Evolutionary conservation across 2,113 vertebrate species (phyloP).

Genomic region (Coracopsis vasa): DNA sequence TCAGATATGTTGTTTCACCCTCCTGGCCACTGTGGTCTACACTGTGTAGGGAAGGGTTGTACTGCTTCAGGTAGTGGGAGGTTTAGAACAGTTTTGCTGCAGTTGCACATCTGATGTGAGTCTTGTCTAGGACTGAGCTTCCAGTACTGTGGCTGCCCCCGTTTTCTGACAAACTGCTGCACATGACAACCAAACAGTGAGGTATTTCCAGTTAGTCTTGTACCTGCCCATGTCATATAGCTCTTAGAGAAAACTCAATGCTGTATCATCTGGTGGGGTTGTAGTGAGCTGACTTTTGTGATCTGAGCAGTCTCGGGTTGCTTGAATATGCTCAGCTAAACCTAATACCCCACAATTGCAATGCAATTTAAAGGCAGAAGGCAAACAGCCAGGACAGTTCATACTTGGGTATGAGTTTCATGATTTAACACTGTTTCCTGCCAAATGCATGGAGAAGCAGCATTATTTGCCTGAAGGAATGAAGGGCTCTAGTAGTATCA

Average conservation of each 20-base stretch:
- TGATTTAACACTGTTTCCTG: not conserved
- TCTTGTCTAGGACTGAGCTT: not conserved
- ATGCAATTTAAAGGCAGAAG: not conserved
- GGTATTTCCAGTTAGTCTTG: not conserved
- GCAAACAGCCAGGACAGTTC: not conserved
- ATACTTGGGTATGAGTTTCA: not conserved
- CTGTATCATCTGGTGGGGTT: rapidly evolving
- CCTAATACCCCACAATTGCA: not conserved
- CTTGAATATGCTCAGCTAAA: not conserved
- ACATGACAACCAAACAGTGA: not conserved
- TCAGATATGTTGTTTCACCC: not conserved
- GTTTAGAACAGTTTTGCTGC: not conserved
- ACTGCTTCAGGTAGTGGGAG: not conserved
- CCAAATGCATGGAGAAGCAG: not conserved
- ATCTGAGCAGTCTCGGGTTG: not conserved
- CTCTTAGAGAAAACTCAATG: not conserved
- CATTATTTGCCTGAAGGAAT: not conserved
- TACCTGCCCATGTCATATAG: rapidly evolving
- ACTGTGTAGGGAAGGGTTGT: not conserved
- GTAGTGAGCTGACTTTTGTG: not conserved
- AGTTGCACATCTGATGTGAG: not conserved
- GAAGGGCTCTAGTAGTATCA: not conserved
- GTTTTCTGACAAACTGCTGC: not conserved
- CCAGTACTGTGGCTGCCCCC: not conserved
- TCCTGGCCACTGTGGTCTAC: not conserved